Conservation (phyloP, 2,113 vertebrate species). For the Podocnemis expansa region DNA sequence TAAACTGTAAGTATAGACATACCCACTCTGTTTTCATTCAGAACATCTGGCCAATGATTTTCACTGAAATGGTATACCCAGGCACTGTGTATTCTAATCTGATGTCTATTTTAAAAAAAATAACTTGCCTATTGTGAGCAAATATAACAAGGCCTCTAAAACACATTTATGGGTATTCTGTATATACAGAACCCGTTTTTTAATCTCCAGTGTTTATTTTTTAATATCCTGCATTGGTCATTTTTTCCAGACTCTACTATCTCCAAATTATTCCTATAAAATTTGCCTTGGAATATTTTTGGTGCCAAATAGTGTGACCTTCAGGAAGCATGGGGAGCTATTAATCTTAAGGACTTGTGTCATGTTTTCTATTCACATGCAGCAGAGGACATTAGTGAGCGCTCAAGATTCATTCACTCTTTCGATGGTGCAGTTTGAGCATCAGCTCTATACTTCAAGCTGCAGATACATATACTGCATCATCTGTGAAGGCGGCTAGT, state of each 20-base stretch:
- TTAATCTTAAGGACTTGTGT: background rate
- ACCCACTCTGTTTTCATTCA: background rate
- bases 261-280: background rate
- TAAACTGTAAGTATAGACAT: too few relatives aligned
- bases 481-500: constrained; percentile 51
- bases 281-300: background rate
- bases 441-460: background rate
- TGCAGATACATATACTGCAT: background rate
- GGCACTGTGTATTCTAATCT: background rate
- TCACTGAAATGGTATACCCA: background rate
- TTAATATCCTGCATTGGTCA: background rate
- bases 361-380: background rate
- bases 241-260: background rate
- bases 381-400: background rate
- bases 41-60: background rate
- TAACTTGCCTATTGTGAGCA: background rate
- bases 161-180: background rate
- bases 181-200: background rate
- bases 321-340: fast-evolving
- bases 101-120: background rate
- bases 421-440: background rate
- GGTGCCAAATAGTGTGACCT: background rate
- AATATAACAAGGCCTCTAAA: background rate
- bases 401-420: background rate
- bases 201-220: background rate